Conservation (phyloP, 2,888 invertebrate genomes). For the Mellilla xanthometata region DNA sequence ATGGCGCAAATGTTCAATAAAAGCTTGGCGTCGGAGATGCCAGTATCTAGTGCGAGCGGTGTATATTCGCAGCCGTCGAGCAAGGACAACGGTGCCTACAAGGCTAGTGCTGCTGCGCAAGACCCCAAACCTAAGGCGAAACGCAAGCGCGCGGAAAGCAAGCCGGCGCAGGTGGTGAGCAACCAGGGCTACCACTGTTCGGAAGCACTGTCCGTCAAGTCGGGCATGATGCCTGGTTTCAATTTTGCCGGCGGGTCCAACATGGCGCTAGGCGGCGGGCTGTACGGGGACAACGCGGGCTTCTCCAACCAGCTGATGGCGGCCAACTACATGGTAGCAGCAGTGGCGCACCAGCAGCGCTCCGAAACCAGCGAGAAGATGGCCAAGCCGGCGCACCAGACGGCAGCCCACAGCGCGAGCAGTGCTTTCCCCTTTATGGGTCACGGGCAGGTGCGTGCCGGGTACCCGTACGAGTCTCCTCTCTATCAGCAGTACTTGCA, state of each 20-base stretch:
- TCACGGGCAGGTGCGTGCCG: slow-evolving; percentile 81
- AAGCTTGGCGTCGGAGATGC: slow-evolving; percentile 63
- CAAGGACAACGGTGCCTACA: slow-evolving; percentile 65
- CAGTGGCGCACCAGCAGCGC: slow-evolving; percentile 71
- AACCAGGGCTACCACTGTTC: slow-evolving; percentile 77
- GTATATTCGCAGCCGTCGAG: slow-evolving; percentile 64
- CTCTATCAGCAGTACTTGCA: slow-evolving; percentile 89
- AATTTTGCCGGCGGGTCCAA: slow-evolving; percentile 89
- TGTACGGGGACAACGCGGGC: slow-evolving; percentile 85
- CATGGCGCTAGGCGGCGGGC: slow-evolving; percentile 77
- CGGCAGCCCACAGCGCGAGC: slow-evolving; percentile 58
- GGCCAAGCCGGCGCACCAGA: slow-evolving; percentile 72
- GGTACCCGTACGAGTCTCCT: slow-evolving; percentile 84
- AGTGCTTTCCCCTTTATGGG: slow-evolving; percentile 84
- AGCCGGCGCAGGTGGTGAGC: slow-evolving; percentile 55
- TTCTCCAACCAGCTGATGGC: slow-evolving; percentile 87
- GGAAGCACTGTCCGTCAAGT: slow-evolving; percentile 65
- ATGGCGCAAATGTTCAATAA: slow-evolving; percentile 84
- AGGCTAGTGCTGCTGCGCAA: slow-evolving; percentile 42
- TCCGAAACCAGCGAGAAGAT: slow-evolving; percentile 49
- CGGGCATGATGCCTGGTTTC: slow-evolving; percentile 90
- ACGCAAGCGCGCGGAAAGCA: slow-evolving; percentile 62
- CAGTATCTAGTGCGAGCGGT: slow-evolving; percentile 52
- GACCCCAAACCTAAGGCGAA: slow-evolving; percentile 62
- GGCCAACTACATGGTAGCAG: slow-evolving; percentile 76